Percentiles rank a stretch among this genome's conserved stretches.
phyloP scores from a whole-genome alignment of 2,113 vertebrate species.

The Plecturocebus donacophilus region DNA sequence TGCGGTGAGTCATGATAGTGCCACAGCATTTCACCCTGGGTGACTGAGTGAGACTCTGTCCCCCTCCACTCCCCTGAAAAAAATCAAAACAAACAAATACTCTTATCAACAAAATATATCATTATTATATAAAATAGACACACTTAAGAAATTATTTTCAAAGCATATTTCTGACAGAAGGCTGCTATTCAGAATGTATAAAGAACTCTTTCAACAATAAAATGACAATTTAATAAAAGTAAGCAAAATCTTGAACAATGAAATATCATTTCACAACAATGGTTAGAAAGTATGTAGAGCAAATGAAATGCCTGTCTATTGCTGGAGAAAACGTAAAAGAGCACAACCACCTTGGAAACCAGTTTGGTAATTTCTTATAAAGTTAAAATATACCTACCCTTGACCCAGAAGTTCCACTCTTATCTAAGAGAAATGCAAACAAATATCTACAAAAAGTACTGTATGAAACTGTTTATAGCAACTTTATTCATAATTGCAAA shows the following conservation, averaged over 20 bases:
- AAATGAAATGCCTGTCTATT: background rate
- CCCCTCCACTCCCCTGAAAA: background rate
- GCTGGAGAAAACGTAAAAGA: background rate
- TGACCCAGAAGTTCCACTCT: background rate
- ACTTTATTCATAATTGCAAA: background rate
- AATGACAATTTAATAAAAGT: background rate
- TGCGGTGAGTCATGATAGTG: no score
- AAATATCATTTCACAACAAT: background rate
- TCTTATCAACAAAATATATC: background rate
- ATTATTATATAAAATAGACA: background rate
- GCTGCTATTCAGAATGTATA: background rate
- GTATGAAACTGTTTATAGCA: background rate
- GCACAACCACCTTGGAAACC: background rate
- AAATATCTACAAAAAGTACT: background rate
- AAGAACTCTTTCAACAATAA: background rate
- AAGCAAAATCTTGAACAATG: background rate
- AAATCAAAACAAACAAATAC: conserved; percentile 15
- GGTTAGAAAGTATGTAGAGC: background rate
- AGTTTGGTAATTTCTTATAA: background rate
- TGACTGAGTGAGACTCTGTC: no score
- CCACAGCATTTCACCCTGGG: no score
- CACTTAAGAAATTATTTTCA: conserved; percentile 9
- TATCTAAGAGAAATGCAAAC: background rate
- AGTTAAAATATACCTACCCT: background rate
- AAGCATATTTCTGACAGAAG: conserved; percentile 7